Conservation (phyloP, 1,140 invertebrate genomes). For the Drosophila sp. region DNA sequence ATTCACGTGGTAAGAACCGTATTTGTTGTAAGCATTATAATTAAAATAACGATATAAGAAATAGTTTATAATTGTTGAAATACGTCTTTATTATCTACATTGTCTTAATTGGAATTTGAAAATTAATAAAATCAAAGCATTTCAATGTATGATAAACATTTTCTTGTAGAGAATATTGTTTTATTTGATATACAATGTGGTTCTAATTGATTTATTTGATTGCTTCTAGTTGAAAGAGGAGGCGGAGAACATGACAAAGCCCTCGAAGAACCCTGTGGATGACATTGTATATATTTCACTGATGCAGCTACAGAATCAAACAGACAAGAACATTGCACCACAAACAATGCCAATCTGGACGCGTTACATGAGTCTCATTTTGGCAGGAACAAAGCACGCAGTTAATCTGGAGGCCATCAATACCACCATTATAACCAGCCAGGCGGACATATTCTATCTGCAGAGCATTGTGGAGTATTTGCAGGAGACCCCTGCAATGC, state of each 20-base stretch:
- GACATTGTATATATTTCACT: slow-evolving; percentile 87
- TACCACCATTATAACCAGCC: slow-evolving; percentile 87
- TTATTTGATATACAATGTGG: too few relatives aligned
- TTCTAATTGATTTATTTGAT: slow-evolving; percentile 18
- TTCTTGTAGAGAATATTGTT: too few relatives aligned
- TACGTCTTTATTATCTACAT: too few relatives aligned
- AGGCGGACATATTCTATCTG: slow-evolving; percentile 88
- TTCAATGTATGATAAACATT: too few relatives aligned
- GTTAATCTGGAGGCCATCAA: slow-evolving; percentile 85
- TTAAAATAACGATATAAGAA: too few relatives aligned
- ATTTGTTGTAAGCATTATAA: background rate
- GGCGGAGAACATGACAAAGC: slow-evolving; percentile 85
- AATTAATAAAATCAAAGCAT: too few relatives aligned
- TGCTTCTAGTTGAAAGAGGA: slow-evolving; percentile 84
- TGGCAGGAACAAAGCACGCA: slow-evolving; percentile 85
- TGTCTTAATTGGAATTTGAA: too few relatives aligned
- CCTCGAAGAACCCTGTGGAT: slow-evolving; percentile 85
- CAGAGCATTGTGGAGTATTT: slow-evolving; percentile 86
- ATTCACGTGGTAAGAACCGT: slow-evolving; percentile 86
- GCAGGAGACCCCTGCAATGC: slow-evolving; percentile 85
- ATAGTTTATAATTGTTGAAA: too few relatives aligned
- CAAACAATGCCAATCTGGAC: slow-evolving; percentile 87
- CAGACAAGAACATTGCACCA: slow-evolving; percentile 86
- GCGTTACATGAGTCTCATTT: slow-evolving; percentile 87
- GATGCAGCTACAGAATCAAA: slow-evolving; percentile 87